These are phyloP conservation scores for Pseudopleuronectes americanus DNA, from an alignment of 2,797 vertebrate species.

Conservation along the genomic window DNA sequence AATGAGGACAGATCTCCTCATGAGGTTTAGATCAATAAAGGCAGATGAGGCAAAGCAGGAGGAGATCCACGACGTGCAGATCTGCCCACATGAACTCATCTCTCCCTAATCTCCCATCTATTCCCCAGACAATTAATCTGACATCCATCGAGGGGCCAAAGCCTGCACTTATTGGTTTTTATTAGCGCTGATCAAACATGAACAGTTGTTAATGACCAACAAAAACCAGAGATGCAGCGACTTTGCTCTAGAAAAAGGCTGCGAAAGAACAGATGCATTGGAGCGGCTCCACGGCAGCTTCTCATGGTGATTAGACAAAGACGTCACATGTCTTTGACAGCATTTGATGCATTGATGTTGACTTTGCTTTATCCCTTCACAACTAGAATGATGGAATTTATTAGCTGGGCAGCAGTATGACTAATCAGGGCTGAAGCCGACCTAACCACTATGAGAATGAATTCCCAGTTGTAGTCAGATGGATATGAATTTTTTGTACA, in stretches of 20 bases:
- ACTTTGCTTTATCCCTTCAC: constrained; percentile 63
- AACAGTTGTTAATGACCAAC: constrained; percentile 69
- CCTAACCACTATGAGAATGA: constrained; percentile 49
- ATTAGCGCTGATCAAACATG: constrained; percentile 72
- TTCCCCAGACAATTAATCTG: constrained; percentile 59
- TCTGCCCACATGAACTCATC: constrained; percentile 70
- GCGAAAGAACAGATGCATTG: constrained; percentile 62
- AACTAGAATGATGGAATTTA: constrained; percentile 64
- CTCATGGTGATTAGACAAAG: constrained; percentile 56
- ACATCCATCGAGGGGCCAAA: constrained; percentile 56
- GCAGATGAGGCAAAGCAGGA: constrained; percentile 53
- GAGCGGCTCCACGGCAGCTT: constrained; percentile 52
- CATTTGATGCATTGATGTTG: constrained; percentile 69
- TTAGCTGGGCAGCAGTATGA: constrained; percentile 59
- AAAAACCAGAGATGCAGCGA: constrained; percentile 58
- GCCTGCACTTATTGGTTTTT: constrained; percentile 60
- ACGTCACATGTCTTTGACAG: constrained; percentile 61
- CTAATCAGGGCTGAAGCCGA: constrained; percentile 53
- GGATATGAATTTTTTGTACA: constrained; percentile 50
- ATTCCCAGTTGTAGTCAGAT: constrained; percentile 63
- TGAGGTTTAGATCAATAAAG: constrained; percentile 65
- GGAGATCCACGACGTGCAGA: constrained; percentile 43
- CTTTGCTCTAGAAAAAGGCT: constrained; percentile 49
- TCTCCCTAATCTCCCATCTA: constrained; percentile 47
- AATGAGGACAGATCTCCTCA: constrained; percentile 46